Evolutionary conservation across 2,797 vertebrate genomes (phyloP).

Genomic region (Thamnophis elegans): DNA sequence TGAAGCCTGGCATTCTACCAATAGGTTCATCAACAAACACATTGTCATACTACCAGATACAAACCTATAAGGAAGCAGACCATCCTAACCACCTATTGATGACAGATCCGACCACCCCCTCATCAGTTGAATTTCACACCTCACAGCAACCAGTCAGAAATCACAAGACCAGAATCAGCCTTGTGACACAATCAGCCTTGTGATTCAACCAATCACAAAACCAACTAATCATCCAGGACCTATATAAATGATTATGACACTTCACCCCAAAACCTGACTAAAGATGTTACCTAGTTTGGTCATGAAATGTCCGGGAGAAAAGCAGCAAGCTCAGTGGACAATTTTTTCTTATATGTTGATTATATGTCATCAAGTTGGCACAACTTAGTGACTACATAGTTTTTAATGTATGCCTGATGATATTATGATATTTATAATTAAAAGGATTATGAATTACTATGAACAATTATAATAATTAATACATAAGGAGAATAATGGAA

Average conservation of each 20-base stretch:
- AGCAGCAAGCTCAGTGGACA: background rate
- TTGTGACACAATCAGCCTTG: background rate
- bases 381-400: background rate
- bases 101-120: no score
- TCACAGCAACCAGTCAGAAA: no score
- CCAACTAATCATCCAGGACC: background rate
- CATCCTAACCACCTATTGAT: no score
- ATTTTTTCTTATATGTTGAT: background rate
- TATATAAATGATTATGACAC: background rate
- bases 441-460: background rate
- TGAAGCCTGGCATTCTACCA: no score
- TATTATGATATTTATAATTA: background rate
- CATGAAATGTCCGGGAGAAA: background rate
- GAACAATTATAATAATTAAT: background rate
- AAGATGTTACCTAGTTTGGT: no score
- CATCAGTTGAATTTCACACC: no score
- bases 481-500: background rate
- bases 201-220: background rate
- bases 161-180: background rate
- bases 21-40: no score
- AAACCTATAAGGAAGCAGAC: no score
- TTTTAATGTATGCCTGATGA: background rate
- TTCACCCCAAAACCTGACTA: background rate
- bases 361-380: background rate
- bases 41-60: no score